A percentile compares a stretch with the other conserved stretches of the same genome.
Evolutionary conservation across 2,888 invertebrate genomes (phyloP).

Genomic region (Iphiclides podalirius): DNA sequence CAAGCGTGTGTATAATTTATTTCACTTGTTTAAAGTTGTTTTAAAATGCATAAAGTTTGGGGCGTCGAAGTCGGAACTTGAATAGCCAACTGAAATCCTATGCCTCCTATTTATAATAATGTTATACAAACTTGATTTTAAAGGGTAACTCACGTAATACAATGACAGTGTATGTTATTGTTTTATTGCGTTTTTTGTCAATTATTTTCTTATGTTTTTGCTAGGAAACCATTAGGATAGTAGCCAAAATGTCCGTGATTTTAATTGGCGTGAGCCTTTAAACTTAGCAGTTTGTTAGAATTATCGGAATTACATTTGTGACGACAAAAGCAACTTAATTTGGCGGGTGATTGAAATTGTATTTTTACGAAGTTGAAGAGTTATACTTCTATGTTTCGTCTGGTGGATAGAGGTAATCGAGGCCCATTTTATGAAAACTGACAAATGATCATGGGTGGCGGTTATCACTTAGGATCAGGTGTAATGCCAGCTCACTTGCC

Average conservation of each 20-base stretch:
- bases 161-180: too few relatives aligned
- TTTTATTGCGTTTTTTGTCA: neutral
- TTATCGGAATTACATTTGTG: constrained; percentile 12
- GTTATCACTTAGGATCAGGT: too few relatives aligned
- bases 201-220: neutral
- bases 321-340: neutral
- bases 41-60: constrained; percentile 1
- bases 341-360: neutral
- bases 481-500: too few relatives aligned
- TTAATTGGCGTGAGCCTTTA: constrained; percentile 9
- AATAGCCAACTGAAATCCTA: too few relatives aligned
- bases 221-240: constrained; percentile 9
- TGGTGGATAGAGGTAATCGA: too few relatives aligned
- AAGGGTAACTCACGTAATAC: too few relatives aligned
- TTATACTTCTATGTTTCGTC: too few relatives aligned
- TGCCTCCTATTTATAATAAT: too few relatives aligned
- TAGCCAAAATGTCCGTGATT: constrained; percentile 12
- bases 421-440: too few relatives aligned
- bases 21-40: constrained; percentile 9
- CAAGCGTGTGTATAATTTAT: constrained; percentile 9
- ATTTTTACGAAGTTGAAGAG: too few relatives aligned
- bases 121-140: too few relatives aligned
- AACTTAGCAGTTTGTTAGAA: constrained; percentile 10
- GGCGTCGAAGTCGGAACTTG: neutral
- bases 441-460: too few relatives aligned